Conservation (phyloP, 2,113 vertebrate species). For the Paradoxurus hermaphroditus region DNA sequence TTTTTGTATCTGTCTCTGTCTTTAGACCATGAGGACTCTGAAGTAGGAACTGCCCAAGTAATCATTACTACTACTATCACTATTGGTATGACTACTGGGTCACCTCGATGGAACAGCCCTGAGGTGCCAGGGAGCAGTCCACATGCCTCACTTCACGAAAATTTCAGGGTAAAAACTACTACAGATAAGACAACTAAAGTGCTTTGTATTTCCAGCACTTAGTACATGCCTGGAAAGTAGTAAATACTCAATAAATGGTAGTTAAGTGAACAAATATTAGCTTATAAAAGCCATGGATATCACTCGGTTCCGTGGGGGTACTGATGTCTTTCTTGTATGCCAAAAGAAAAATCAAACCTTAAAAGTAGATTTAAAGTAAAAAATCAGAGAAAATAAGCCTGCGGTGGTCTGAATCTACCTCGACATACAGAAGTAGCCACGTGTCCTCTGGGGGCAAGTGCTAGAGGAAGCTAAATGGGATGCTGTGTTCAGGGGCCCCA, state of each 20-base stretch:
- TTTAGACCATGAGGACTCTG: background rate
- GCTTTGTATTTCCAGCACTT: background rate
- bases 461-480: background rate
- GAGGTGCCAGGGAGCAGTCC: too few species aligned
- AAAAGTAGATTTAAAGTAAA: background rate
- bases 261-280: background rate
- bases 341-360: background rate
- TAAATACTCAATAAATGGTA: background rate
- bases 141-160: rapidly evolving
- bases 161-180: background rate
- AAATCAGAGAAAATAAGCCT: background rate
- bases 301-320: background rate
- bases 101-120: background rate
- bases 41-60: background rate
- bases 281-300: background rate
- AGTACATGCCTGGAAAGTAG: background rate
- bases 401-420: background rate
- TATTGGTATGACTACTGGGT: background rate
- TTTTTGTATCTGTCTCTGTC: background rate
- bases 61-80: background rate
- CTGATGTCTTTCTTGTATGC: background rate
- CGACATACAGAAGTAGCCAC: background rate
- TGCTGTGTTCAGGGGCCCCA: background rate
- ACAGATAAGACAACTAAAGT: background rate
- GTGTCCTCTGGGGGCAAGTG: background rate